Percentiles rank a stretch among this genome's conserved stretches.
phyloP scores from a whole-genome alignment of 2,888 invertebrate genomes.

The Brenthis ino region DNA sequence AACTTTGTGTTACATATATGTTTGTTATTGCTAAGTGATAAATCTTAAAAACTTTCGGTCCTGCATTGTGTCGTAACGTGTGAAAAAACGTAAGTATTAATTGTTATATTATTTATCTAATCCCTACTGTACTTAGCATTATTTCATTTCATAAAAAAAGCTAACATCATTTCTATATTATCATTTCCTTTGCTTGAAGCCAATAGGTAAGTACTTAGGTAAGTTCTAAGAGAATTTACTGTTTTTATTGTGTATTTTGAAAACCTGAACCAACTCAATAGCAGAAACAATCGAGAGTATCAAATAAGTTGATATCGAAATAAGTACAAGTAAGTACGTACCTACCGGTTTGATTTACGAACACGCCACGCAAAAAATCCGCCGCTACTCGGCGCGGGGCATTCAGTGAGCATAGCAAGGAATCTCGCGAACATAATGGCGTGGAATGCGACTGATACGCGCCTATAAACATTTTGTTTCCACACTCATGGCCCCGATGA shows the following conservation, averaged over 20 bases:
- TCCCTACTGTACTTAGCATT: slow-evolving; percentile 16
- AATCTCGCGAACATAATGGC: slow-evolving; percentile 74
- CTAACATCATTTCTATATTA: neutral
- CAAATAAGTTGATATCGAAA: slow-evolving; percentile 45
- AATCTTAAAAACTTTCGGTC: slow-evolving; percentile 37
- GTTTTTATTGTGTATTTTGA: too few species aligned
- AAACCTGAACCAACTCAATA: slow-evolving; percentile 34
- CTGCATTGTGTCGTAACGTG: slow-evolving; percentile 54
- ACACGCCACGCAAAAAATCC: slow-evolving; percentile 73
- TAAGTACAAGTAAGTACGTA: slow-evolving; percentile 46
- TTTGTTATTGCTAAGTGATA: slow-evolving; percentile 38
- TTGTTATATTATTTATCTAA: slow-evolving; percentile 21
- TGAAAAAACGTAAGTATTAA: slow-evolving; percentile 63
- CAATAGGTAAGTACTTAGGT: too few species aligned
- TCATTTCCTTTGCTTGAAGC: too few species aligned
- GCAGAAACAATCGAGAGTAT: slow-evolving; percentile 39
- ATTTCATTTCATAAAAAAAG: slow-evolving; percentile 12
- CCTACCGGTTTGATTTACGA: slow-evolving; percentile 76
- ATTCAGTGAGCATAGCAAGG: slow-evolving; percentile 58
- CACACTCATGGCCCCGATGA: slow-evolving; percentile 61
- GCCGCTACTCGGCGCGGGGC: slow-evolving; percentile 64
- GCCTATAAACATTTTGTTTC: slow-evolving; percentile 47
- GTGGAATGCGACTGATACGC: slow-evolving; percentile 51
- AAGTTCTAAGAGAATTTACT: too few species aligned
- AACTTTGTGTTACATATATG: slow-evolving; percentile 38